phyloP scores from a whole-genome alignment of 2,888 invertebrate genomes.

The Lithophane socia region DNA sequence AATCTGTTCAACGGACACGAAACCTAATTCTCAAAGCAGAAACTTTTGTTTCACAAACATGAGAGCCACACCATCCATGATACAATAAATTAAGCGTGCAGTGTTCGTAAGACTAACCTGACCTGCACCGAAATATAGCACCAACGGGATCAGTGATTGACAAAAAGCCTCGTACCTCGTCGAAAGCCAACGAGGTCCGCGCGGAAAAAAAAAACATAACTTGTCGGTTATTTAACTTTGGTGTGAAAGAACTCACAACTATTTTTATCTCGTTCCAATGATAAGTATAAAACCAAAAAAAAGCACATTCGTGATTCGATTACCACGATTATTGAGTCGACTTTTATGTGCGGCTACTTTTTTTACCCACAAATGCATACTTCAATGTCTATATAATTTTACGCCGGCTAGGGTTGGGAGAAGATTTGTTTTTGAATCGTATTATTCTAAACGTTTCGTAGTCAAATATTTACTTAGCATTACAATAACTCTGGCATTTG shows the following conservation, averaged over 20 bases:
- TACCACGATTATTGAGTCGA: constrained; percentile 76
- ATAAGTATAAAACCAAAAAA: constrained; percentile 66
- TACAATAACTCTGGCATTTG: constrained; percentile 63
- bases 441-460: constrained; percentile 61
- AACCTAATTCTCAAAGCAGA: constrained; percentile 25
- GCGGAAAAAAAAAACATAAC: constrained; percentile 67
- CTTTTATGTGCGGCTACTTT: constrained; percentile 68
- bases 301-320: constrained; percentile 78
- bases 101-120: constrained; percentile 22
- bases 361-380: constrained; percentile 67
- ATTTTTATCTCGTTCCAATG: constrained; percentile 74
- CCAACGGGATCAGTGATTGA: constrained; percentile 68
- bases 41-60: constrained; percentile 42
- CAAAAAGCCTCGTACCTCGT: constrained; percentile 67
- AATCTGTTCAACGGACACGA: constrained; percentile 21
- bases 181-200: constrained; percentile 53
- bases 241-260: constrained; percentile 78
- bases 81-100: constrained; percentile 35
- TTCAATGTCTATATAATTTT: constrained; percentile 62
- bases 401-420: constrained; percentile 54
- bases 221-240: constrained; percentile 72
- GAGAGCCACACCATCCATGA: background rate
- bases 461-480: constrained; percentile 68
- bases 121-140: constrained; percentile 53
- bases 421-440: constrained; percentile 59